Base-by-base conservation (phyloP, 2,113 vertebrate species). In the Scomber japonicus region DNA sequence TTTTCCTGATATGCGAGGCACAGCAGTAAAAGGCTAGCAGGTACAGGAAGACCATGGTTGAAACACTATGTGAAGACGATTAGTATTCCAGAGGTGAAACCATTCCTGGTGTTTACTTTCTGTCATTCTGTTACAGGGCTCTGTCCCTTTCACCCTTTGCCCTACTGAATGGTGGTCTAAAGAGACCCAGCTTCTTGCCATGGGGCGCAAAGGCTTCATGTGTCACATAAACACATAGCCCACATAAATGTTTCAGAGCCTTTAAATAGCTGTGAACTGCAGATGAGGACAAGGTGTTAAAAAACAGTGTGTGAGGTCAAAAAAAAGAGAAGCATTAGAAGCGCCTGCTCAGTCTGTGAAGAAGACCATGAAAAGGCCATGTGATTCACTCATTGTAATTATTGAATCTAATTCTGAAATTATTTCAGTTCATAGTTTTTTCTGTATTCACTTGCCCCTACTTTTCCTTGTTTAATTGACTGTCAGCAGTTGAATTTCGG, bases 31-130 rank as follows among this genome's bases (percentile, higher is more conserved):
- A 75, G 14, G 19, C 62, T 10, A 56, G 45, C 82, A 54, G 17
- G 56, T 61, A 66, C 31, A 73, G 73, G 61, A 82, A 63, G 55
- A 77, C 54, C 4, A 31, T 59, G 67, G 64, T 55, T 69, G 75
- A 30, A 74, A 78, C 75, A 35, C 61, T 51, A 50, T 66, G 65
- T 65, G 31, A 49, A 80, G 35, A 81, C 40, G 15, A 78, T 81
- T 48, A 61, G 55, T 81, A 84, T 66, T 66, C 27, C 50, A 3
- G 1, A 71, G 62, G n/a, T 80, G 55, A 72, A 82, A 46, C 7
- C 19, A 19, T 60, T 81, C 49, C 53, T 50, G 59, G 63, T 64
- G 17, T 75, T 83, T 63, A 44, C 61, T 67, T 49, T n/a, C 63
- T 68, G n/a, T 70, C 12, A 11, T 67, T 60, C 30, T 70, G 69